Percentiles rank a stretch among this genome's conserved stretches.
Evolutionary conservation across 2,888 invertebrate genomes (phyloP).

Genomic region (Lasioglossum malachurum): DNA sequence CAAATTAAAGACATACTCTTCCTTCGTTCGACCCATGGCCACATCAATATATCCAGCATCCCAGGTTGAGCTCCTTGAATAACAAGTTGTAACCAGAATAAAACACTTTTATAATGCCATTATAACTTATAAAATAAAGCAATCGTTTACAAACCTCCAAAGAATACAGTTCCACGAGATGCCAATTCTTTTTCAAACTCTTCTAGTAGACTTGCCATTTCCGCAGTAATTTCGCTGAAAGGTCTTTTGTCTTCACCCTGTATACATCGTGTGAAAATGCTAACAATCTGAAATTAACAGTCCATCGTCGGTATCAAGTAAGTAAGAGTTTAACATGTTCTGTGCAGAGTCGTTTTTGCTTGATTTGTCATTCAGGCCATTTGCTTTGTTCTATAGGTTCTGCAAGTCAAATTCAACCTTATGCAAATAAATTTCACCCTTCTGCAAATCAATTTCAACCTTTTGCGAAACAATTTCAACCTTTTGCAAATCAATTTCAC

Average conservation of each 20-base stretch:
- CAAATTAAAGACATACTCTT: conserved; percentile 75
- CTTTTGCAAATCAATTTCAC: too few relatives aligned
- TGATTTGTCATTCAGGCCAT: too few relatives aligned
- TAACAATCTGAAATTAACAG: conserved; percentile 69
- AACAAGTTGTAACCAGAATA: conserved; percentile 25
- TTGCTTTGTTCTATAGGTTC: too few relatives aligned
- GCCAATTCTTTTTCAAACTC: conserved; percentile 83
- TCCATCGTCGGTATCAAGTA: background rate
- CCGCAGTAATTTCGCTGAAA: conserved; percentile 72
- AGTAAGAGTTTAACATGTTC: background rate
- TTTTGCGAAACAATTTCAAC: too few relatives aligned
- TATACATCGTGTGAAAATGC: conserved; percentile 73
- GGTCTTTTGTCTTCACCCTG: conserved; percentile 74
- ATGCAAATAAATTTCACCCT: too few relatives aligned
- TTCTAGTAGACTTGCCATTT: conserved; percentile 75
- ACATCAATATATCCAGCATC: conserved; percentile 84
- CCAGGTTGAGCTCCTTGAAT: conserved; percentile 78
- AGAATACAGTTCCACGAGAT: conserved; percentile 81
- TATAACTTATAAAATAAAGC: background rate
- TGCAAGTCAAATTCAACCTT: too few relatives aligned
- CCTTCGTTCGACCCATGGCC: conserved; percentile 84
- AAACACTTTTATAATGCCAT: background rate
- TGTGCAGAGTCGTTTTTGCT: too few relatives aligned
- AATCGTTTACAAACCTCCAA: conserved; percentile 77
- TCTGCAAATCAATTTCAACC: too few relatives aligned